phyloP scores from a whole-genome alignment of 2,888 invertebrate genomes.

The Erebia palarica region DNA sequence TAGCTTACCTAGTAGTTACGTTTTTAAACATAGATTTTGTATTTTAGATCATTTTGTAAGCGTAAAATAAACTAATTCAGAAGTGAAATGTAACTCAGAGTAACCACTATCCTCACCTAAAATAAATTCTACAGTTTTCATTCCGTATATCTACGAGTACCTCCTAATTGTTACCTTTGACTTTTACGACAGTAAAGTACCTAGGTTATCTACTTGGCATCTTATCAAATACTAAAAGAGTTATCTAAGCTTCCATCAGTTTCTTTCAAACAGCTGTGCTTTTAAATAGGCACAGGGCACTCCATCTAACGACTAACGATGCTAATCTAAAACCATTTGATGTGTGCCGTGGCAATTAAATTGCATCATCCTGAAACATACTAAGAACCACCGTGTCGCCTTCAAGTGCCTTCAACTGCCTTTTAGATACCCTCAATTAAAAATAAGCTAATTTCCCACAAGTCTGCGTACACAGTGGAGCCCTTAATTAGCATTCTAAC shows the following conservation, averaged over 20 bases:
- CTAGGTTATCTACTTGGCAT: too few relatives aligned
- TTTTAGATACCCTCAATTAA: slow-evolving; percentile 7
- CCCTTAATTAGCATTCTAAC: slow-evolving; percentile 52
- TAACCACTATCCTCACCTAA: not conserved
- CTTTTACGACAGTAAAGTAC: too few relatives aligned
- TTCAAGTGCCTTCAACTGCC: slow-evolving; percentile 7
- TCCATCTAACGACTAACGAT: not conserved
- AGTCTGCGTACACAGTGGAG: slow-evolving; percentile 30
- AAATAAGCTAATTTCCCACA: slow-evolving; percentile 15
- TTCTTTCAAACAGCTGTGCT: too few relatives aligned
- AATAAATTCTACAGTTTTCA: too few relatives aligned
- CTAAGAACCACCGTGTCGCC: not conserved
- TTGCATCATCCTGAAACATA: not conserved
- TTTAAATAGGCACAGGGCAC: not conserved
- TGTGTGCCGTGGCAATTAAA: not conserved
- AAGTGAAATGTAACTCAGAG: not conserved
- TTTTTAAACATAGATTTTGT: not conserved
- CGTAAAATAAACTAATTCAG: not conserved
- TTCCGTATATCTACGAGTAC: too few relatives aligned
- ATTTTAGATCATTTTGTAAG: not conserved
- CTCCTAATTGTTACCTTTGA: too few relatives aligned
- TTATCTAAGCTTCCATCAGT: too few relatives aligned
- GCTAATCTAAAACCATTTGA: not conserved
- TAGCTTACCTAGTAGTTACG: slow-evolving; percentile 4
- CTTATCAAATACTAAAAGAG: too few relatives aligned